Evolutionary conservation across 2,888 invertebrate species (phyloP), one percentile per base, ranked within the genome.

Genomic region (Hirtodrosophila histrioides): DNA sequence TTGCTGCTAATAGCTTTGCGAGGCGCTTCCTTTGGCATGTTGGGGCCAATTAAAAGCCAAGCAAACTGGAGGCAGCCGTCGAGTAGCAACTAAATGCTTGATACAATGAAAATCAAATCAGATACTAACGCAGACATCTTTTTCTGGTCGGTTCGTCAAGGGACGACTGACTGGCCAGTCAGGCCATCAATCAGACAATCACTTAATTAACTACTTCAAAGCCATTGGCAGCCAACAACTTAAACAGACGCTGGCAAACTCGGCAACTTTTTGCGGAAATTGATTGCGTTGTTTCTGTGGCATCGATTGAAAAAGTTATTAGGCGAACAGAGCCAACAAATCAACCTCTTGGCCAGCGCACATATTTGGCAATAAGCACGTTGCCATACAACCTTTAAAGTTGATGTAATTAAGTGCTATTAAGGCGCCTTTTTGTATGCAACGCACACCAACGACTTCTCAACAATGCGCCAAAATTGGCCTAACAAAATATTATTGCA

Each of bases 141-240:
- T 43, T 50, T 46, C 53, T 37, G 29, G 35, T 40, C n/a, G 23
- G 36, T 4, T 56, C 12, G 50, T 33, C 35, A 33, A 17, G 45
- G 33, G 27, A 24, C 45, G 31, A 46, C 43, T 27, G 0, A 17
- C 6, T 43, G 50, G 40, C 23, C 17, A 27, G 36, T 39, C 71
- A 27, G 36, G 41, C 71, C 66, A 73, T 83, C 86, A 88, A 83
- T 88, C 86, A 82, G 70, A 67, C 79, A 76, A 88, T 86, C 79
- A 86, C 88, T 84, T 88, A 86, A 84, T 84, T 88, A 84, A 77
- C 80, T 68, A 65, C 72, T 83, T 70, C 72, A 83, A 60, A 69
- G 55, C 53, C 58, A 71, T 46, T 53, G 55, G 54, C 41, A 63
- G 62, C 50, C 50, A 51, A 44, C 53, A 85, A 53, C 54, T 64